Conservation (phyloP, 2,797 vertebrate genomes). For the Oreortyx pictus region DNA sequence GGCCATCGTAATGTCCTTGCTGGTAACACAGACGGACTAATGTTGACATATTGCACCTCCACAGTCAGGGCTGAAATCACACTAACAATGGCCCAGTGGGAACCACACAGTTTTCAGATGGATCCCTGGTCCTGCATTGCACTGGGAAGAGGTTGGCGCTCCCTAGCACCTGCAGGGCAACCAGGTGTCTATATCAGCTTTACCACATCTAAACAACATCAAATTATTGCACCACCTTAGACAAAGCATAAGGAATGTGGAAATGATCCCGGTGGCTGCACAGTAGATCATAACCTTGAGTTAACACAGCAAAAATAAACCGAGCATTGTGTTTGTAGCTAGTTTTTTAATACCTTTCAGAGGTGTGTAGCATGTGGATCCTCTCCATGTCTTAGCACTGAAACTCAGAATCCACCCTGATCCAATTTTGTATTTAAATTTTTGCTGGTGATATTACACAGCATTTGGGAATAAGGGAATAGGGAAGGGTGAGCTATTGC, state of each 20-base stretch:
- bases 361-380: neutral
- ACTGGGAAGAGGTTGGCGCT: neutral
- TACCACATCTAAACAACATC: neutral
- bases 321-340: neutral
- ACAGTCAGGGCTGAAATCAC: neutral
- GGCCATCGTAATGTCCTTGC: neutral
- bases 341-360: neutral
- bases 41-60: neutral
- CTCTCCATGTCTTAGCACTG: neutral
- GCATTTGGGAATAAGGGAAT: constrained; percentile 45
- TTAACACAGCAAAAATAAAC: constrained; percentile 37
- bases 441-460: constrained; percentile 34
- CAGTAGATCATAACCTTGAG: neutral
- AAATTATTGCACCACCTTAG: constrained; percentile 19
- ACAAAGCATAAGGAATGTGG: constrained; percentile 6
- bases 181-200: constrained; percentile 20
- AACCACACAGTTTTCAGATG: neutral
- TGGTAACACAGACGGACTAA: neutral
- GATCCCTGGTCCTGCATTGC: neutral
- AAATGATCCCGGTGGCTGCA: neutral
- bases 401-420: neutral
- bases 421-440: constrained; percentile 32
- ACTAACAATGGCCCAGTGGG: rapidly evolving
- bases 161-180: neutral
- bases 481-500: constrained; percentile 33